Percentiles rank a stretch among this genome's conserved stretches.
phyloP scores from a whole-genome alignment of 2,113 vertebrate genomes.

The Tricholaema leucomelas region DNA sequence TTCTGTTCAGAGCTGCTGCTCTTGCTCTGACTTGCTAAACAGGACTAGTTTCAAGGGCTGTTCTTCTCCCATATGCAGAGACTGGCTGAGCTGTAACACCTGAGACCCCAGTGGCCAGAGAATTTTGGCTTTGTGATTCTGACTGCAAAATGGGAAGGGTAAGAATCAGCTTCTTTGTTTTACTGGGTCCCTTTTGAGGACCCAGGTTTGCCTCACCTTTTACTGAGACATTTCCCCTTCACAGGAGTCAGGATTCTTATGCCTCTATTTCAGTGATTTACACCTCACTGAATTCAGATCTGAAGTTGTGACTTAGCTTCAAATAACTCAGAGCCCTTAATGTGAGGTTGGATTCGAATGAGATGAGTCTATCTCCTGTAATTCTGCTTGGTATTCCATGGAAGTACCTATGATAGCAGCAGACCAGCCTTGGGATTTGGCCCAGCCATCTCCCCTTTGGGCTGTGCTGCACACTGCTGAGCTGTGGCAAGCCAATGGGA shows the following conservation, averaged over 20 bases:
- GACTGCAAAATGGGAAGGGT: neutral
- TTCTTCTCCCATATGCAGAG: neutral
- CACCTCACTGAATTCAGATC: neutral
- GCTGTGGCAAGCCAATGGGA: neutral
- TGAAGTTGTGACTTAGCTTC: neutral
- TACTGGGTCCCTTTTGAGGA: neutral
- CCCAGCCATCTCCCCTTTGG: accelerated
- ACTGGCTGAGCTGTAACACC: neutral
- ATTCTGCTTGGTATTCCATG: neutral
- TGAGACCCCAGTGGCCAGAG: neutral
- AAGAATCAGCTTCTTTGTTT: neutral
- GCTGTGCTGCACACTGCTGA: accelerated
- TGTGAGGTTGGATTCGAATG: neutral
- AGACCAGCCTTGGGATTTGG: neutral
- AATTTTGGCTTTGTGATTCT: neutral
- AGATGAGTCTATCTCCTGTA: neutral
- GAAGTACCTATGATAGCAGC: neutral
- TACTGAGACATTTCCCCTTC: neutral
- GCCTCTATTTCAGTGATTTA: neutral
- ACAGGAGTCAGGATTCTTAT: neutral
- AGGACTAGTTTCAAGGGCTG: neutral
- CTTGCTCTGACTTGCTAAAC: neutral
- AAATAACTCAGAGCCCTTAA: neutral
- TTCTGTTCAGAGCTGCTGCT: neutral
- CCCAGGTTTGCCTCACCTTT: no score